Base-by-base conservation (phyloP, 2,797 vertebrate genomes). In the Nannoperca australis region DNA sequence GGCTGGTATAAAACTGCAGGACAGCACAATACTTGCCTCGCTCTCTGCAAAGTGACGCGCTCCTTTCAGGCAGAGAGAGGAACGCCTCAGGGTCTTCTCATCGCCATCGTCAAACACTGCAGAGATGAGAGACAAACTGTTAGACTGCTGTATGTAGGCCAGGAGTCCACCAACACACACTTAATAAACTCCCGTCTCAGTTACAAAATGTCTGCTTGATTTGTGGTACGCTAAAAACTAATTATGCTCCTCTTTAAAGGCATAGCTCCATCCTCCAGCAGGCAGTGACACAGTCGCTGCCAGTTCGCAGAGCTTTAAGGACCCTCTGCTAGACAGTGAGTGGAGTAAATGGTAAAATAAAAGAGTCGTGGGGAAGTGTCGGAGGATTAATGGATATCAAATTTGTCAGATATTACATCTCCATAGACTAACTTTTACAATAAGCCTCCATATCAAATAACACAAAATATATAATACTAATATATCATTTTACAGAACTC, bases 41-140 rank as follows among this genome's bases (percentile, higher is more conserved):
- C 95, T 96, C 89, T 96, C 95, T 34, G 95, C 96, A 78, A 96
- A 96, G 91, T 96, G 96, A 17, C 96, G 95, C 0, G 95, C 95
- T 91, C 96, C 96, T 93, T 96, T 96, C 90, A 96, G 93, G 83
- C 96, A 96, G 73, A 96, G 94, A 67, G 95, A 96, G 15, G 95
- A 96, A 34, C 96, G 95, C 84, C 95, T 94, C 81, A 96, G 93
- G 73, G 95, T 96, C 88, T 96, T 96, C 90, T 96, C 96, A 74
- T 96, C 96, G 1, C 96, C 96, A 8, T 96, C 96, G 81, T 96
- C 95, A 84, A 96, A 96, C 88, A 96, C 96, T 96, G 93, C 67
- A 34, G 81, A 79, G 73, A 90, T n/a, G 56, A 88, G 76, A 80
- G 34, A 58, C 68, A 61, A 75, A 62, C 34, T 58, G 58, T 90